These are phyloP conservation scores for Axis porcinus DNA, from an alignment of 2,113 vertebrate genomes.

Conservation along the genomic window DNA sequence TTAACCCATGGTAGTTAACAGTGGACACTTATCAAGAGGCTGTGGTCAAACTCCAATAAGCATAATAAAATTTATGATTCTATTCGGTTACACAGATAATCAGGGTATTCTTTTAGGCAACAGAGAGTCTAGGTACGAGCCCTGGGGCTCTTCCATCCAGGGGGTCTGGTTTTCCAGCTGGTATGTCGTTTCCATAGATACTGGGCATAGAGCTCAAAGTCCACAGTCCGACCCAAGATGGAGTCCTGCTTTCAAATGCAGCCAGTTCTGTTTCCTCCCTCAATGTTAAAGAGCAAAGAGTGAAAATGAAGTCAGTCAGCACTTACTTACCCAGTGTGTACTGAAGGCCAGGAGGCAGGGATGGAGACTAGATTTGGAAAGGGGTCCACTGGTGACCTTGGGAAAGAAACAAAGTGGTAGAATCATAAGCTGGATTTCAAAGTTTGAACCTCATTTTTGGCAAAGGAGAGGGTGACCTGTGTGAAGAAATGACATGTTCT, in stretches of 20 bases:
- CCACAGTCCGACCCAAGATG: background rate
- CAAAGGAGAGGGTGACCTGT: background rate
- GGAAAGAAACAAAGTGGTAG: background rate
- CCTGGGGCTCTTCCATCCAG: background rate
- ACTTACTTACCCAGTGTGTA: background rate
- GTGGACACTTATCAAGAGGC: background rate
- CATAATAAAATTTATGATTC: background rate
- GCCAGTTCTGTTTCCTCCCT: background rate
- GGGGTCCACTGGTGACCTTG: background rate
- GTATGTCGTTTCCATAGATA: background rate
- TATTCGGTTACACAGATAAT: background rate
- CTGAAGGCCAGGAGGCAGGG: background rate
- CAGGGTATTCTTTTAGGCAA: background rate
- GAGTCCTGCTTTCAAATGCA: background rate
- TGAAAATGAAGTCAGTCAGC: background rate
- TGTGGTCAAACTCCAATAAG: background rate
- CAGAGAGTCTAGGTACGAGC: background rate
- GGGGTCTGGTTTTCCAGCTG: background rate
- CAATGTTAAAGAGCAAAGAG: background rate
- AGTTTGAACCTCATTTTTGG: background rate
- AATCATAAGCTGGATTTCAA: background rate
- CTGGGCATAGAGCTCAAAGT: background rate
- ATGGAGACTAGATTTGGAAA: background rate
- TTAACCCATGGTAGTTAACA: background rate
- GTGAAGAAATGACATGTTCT: background rate